Conservation (phyloP, 2,113 vertebrate genomes). For the Taurulus bubalis region DNA sequence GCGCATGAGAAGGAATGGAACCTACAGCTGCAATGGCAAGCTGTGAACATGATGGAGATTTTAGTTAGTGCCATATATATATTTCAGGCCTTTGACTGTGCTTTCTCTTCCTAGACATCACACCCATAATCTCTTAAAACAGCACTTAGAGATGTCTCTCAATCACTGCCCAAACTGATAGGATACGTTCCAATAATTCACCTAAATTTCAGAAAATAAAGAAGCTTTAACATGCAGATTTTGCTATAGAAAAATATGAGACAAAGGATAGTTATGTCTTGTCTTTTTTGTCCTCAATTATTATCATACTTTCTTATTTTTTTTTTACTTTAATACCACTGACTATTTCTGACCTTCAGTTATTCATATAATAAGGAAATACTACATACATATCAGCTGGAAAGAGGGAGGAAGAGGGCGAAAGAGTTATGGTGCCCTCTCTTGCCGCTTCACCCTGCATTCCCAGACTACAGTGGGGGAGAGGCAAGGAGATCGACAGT, state of each 20-base stretch:
- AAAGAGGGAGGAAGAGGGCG: conserved; percentile 37
- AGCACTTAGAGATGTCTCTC: conserved; percentile 33
- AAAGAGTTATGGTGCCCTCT: conserved; percentile 45
- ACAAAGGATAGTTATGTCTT: conserved; percentile 64
- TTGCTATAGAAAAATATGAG: conserved; percentile 79
- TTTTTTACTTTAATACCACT: conserved; percentile 59
- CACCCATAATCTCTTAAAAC: conserved; percentile 23
- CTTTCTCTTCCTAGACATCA: neutral
- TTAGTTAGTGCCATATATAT: conserved; percentile 25
- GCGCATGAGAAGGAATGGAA: conserved; percentile 6
- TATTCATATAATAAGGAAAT: conserved; percentile 74
- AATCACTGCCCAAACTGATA: conserved; percentile 21
- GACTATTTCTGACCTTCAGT: conserved; percentile 74
- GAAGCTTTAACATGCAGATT: conserved; percentile 73
- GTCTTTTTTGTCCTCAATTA: conserved; percentile 49
- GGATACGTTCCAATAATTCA: conserved; percentile 26
- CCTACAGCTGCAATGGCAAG: conserved; percentile 53
- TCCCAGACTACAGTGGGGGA: conserved; percentile 30
- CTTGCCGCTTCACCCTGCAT: conserved; percentile 33
- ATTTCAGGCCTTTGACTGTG: conserved; percentile 5
- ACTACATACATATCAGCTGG: conserved; percentile 72
- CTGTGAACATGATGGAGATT: conserved; percentile 22
- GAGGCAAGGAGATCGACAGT: conserved; percentile 51
- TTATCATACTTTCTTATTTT: conserved; percentile 54
- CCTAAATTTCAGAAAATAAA: conserved; percentile 58